These are phyloP conservation scores for Seriola quinqueradiata DNA, from an alignment of 2,113 vertebrate species.

Conservation along the genomic window DNA sequence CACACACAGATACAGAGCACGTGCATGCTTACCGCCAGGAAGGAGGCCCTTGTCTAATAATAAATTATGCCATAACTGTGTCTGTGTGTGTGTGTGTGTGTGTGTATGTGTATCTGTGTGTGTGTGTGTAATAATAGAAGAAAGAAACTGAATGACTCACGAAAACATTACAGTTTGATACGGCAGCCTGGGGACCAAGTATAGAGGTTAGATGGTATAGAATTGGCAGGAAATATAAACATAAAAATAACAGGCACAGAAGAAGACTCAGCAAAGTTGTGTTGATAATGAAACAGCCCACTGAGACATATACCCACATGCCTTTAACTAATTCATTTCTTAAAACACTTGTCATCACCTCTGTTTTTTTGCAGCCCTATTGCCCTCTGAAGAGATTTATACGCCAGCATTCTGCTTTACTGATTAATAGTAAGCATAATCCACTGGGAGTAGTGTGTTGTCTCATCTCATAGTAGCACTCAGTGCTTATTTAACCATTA, in stretches of 20 bases:
- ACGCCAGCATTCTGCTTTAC: constrained; percentile 19
- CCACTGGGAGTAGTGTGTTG: background rate
- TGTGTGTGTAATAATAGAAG: constrained; percentile 19
- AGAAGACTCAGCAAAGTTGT: constrained; percentile 30
- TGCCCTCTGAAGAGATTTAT: background rate
- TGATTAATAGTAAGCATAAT: constrained; percentile 4
- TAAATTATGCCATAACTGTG: constrained; percentile 38
- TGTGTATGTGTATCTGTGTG: background rate
- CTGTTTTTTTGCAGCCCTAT: background rate
- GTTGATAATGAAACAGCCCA: constrained; percentile 31
- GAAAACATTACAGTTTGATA: constrained; percentile 31
- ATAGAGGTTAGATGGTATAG: constrained; percentile 8
- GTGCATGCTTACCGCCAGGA: constrained; percentile 2
- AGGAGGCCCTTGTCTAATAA: constrained; percentile 45
- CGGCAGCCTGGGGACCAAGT: constrained; percentile 15
- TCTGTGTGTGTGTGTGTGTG: constrained; percentile 1
- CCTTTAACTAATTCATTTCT: constrained; percentile 14
- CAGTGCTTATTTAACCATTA: background rate
- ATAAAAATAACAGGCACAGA: constrained; percentile 23
- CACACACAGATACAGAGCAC: background rate
- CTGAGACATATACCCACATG: background rate
- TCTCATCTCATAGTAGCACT: background rate
- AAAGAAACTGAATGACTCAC: constrained; percentile 49
- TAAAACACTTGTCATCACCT: constrained; percentile 7
- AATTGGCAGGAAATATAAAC: constrained; percentile 4